These are phyloP conservation scores for Celastrina argiolus DNA, from an alignment of 2,888 invertebrate species.

Conservation along the genomic window DNA sequence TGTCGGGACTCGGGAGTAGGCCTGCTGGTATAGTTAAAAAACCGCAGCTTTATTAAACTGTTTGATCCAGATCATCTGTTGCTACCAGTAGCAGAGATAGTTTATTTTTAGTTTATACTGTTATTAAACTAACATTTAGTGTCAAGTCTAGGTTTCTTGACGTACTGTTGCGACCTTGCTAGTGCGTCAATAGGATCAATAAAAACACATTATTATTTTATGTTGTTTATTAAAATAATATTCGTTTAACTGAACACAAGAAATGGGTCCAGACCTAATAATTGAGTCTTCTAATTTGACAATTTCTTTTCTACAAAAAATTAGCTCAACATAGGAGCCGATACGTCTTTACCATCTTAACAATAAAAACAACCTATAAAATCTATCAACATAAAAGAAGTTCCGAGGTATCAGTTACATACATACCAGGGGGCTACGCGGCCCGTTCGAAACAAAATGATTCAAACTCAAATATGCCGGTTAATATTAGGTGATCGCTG, in stretches of 20 bases:
- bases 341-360: slow-evolving; percentile 69
- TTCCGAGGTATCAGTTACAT: slow-evolving; percentile 50
- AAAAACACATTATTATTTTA: slow-evolving; percentile 59
- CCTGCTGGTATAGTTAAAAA: no score
- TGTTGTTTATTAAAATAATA: slow-evolving; percentile 78
- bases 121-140: no score
- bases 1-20: no score
- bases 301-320: slow-evolving; percentile 60
- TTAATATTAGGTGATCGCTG: background rate
- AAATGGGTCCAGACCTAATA: slow-evolving; percentile 72
- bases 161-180: no score
- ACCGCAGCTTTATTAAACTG: no score
- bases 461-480: background rate
- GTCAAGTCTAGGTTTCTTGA: no score
- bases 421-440: slow-evolving; percentile 43
- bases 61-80: no score
- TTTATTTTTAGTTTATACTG: no score
- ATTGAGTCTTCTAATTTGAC: slow-evolving; percentile 73
- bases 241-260: slow-evolving; percentile 77
- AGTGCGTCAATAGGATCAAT: slow-evolving; percentile 36
- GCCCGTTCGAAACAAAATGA: background rate
- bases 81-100: no score
- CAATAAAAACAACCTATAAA: slow-evolving; percentile 77
- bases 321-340: slow-evolving; percentile 45
- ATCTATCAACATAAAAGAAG: slow-evolving; percentile 72